These are phyloP conservation scores for Meandrina meandrites DNA, from an alignment of 92 coral and sea anemone genomes.

Conservation along the genomic window DNA sequence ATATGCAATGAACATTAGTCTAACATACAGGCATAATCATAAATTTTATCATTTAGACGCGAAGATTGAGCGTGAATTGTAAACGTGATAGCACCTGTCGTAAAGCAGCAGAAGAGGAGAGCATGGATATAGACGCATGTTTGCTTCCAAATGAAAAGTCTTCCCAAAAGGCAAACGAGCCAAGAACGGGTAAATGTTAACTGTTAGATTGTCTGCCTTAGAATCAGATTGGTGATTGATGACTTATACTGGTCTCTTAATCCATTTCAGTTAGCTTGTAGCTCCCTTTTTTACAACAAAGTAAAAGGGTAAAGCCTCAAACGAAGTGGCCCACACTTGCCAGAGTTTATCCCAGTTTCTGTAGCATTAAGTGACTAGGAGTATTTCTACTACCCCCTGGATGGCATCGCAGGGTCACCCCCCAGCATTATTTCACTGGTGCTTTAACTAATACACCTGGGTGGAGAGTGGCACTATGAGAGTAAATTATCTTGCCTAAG, in stretches of 20 bases:
- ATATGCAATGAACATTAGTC: not conserved
- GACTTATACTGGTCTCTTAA: not conserved
- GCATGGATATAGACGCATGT: constrained; percentile 1
- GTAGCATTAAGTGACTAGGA: too few species aligned
- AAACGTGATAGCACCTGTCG: not conserved
- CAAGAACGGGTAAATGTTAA: not conserved
- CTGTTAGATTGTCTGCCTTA: not conserved
- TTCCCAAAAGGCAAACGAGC: not conserved
- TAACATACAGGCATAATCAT: too few species aligned
- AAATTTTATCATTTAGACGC: not conserved
- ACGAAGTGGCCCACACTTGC: too few species aligned
- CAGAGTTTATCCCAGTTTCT: too few species aligned
- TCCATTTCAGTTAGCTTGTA: not conserved
- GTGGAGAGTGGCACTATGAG: too few species aligned
- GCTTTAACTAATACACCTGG: too few species aligned
- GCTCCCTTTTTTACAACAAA: too few species aligned
- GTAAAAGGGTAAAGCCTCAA: too few species aligned
- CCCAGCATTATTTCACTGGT: too few species aligned
- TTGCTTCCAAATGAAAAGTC: not conserved
- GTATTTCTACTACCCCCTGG: too few species aligned
- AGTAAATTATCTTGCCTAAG: too few species aligned
- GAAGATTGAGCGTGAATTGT: not conserved
- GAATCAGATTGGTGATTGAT: constrained; percentile 22
- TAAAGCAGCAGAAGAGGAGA: not conserved
- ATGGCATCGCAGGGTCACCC: too few species aligned